These are phyloP conservation scores for Julus scandinavius DNA, from an alignment of 2,888 invertebrate species.

Conservation along the genomic window DNA sequence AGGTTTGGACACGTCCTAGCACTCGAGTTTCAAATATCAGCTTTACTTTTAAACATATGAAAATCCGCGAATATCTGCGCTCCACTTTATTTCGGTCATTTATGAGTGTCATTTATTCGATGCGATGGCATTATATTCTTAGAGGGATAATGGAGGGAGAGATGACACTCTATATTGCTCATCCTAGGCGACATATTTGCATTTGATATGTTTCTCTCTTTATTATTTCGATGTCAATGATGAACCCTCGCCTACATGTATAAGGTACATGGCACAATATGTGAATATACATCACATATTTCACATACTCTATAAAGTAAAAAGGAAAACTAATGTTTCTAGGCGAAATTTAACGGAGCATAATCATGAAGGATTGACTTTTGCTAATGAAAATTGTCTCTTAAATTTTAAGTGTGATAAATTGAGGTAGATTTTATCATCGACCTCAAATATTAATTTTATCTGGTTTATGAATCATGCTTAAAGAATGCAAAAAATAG, in stretches of 20 bases:
- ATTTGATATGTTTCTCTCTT: constrained; percentile 10
- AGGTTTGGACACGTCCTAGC: constrained; percentile 34
- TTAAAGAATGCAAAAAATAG: background rate
- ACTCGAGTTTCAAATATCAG: constrained; percentile 17
- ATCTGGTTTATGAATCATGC: background rate
- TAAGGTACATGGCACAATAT: background rate
- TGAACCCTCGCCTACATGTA: background rate
- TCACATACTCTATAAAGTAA: background rate
- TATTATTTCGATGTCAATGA: constrained; percentile 2
- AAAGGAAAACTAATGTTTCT: background rate
- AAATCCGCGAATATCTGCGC: constrained; percentile 17
- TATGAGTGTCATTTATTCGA: constrained; percentile 23
- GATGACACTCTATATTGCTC: background rate
- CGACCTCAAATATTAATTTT: background rate
- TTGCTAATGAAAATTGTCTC: background rate
- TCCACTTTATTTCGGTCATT: constrained; percentile 48
- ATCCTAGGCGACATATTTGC: background rate
- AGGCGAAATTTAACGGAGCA: background rate
- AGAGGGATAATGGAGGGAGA: background rate
- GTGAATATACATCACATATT: background rate
- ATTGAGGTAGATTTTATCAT: background rate
- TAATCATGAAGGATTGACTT: background rate
- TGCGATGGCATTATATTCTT: background rate
- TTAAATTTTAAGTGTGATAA: background rate
- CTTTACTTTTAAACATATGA: constrained; percentile 34